A percentile compares a stretch with the other conserved stretches of the same genome.
Conservation (phyloP, 2,888 invertebrate genomes). For the Pherbina coryleti region DNA sequence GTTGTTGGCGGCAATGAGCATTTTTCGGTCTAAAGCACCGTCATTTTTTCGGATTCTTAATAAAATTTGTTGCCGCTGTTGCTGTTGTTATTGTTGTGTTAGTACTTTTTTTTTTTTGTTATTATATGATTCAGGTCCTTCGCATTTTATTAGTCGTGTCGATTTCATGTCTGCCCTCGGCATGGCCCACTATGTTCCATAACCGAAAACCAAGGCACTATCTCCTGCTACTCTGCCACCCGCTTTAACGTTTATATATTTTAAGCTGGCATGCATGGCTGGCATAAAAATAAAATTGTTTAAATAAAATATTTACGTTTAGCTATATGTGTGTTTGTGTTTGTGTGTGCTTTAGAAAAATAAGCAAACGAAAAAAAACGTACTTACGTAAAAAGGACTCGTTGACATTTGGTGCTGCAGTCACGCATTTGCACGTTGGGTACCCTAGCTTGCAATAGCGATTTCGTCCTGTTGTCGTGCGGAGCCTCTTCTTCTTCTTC, state of each 20-base stretch:
- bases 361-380: neutral
- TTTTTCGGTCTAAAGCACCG: conserved; percentile 38
- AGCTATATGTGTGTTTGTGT: neutral
- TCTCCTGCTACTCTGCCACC: neutral
- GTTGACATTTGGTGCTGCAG: conserved; percentile 32
- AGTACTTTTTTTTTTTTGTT: conserved; percentile 24
- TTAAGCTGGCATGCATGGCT: conserved; percentile 30
- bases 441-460: neutral
- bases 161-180: conserved; percentile 16
- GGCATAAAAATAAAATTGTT: conserved; percentile 6
- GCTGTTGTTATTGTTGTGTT: conserved; percentile 35
- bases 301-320: neutral
- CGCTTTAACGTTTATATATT: conserved; percentile 4
- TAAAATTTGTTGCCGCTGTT: neutral
- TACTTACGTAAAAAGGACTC: conserved; percentile 23
- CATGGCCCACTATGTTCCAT: neutral
- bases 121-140: conserved; percentile 24
- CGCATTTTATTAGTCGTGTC: conserved; percentile 39
- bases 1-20: conserved; percentile 6
- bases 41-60: conserved; percentile 35
- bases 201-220: neutral
- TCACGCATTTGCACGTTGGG: conserved; percentile 25
- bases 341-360: neutral
- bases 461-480: neutral
- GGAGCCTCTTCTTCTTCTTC: neutral